Conservation (phyloP, 2,797 vertebrate species). For the Spea hammondii region DNA sequence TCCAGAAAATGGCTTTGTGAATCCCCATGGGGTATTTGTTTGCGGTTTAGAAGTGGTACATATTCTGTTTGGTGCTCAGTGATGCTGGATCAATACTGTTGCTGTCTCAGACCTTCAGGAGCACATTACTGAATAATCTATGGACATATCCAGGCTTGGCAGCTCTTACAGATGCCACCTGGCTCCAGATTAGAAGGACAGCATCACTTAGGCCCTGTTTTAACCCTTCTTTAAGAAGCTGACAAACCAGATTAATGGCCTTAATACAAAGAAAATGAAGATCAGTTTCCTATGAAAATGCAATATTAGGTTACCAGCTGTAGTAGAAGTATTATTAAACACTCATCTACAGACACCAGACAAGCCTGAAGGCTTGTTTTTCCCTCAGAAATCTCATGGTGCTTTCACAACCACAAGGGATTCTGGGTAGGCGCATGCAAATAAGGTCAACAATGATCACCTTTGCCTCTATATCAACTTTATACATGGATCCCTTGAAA, state of each 20-base stretch:
- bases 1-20: constrained; percentile 64
- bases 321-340: no score
- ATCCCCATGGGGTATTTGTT: constrained; percentile 62
- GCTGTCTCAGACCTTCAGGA: constrained; percentile 67
- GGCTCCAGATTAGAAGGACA: constrained; percentile 41
- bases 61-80: constrained; percentile 59
- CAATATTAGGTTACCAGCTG: not conserved
- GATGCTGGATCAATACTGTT: constrained; percentile 65
- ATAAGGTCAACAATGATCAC: no score
- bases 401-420: no score
- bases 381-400: no score
- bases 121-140: constrained; percentile 66
- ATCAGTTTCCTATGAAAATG: not conserved
- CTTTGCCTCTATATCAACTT: no score
- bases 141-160: constrained; percentile 59
- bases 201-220: constrained; percentile 27
- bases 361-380: no score
- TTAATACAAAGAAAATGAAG: not conserved
- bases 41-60: constrained; percentile 66
- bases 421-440: no score
- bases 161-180: constrained; percentile 44
- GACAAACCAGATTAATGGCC: not conserved
- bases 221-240: constrained; percentile 9
- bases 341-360: no score
- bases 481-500: no score